These are phyloP conservation scores for Dryadula phaetusa DNA, from an alignment of 2,888 invertebrate species.

Conservation along the genomic window DNA sequence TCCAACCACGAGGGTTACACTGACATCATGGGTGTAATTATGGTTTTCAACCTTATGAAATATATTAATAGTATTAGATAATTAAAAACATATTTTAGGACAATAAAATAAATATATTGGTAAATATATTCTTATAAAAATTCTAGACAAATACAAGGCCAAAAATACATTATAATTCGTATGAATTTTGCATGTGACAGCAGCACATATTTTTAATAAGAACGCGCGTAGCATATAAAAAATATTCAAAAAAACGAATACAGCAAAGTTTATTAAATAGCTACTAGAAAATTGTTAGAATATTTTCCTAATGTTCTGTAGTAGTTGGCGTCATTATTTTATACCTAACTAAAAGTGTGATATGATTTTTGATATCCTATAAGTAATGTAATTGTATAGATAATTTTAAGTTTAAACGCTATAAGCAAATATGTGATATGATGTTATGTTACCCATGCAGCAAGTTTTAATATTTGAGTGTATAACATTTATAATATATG, in stretches of 20 bases:
- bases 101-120: slow-evolving; percentile 2
- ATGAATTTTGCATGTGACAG: not conserved
- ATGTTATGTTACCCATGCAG: not conserved
- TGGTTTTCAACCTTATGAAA: slow-evolving; percentile 86
- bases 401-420: not conserved
- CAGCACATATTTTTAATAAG: not conserved
- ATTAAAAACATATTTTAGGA: slow-evolving; percentile 39
- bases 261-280: no score
- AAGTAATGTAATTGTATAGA: not conserved
- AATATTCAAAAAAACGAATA: no score
- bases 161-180: not conserved
- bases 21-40: slow-evolving; percentile 85
- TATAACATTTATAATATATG: not conserved
- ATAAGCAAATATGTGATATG: slow-evolving; percentile 22
- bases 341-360: not conserved
- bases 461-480: not conserved
- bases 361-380: no score
- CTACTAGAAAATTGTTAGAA: no score
- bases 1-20: slow-evolving; percentile 79
- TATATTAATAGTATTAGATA: slow-evolving; percentile 83
- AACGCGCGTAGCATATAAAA: not conserved
- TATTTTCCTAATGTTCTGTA: not conserved
- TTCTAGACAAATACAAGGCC: not conserved
- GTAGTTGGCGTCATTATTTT: not conserved
- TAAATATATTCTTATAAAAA: not conserved